Base-by-base conservation (phyloP, 2,888 invertebrate species). In the Pachymerium ferrugineum region DNA sequence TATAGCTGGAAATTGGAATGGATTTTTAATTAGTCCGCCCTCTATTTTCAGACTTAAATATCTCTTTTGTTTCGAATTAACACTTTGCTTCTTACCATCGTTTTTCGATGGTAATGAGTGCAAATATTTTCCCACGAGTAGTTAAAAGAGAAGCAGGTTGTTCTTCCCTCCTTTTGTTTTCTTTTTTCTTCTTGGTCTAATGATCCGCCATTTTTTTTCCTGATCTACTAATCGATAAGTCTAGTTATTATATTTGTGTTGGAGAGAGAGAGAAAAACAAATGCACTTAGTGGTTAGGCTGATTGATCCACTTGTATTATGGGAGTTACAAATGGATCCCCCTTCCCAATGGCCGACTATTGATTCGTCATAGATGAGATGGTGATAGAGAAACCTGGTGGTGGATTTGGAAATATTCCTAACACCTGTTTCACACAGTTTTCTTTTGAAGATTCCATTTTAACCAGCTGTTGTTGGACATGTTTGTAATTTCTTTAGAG, bases 1-100 rank as follows among this genome's bases (percentile, higher is more conserved):
- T 2, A 28, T 8, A 62, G 62, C 25, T 62, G 62, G 62, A 62
- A 62, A 62, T 62, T 62, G 62, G 62, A 62, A 62, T 62, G 62
- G 62, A 62, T 62, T 62, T 62, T 62, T 62, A 62, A 62, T 62
- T 62, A 62, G 28, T 62, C n/a, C n/a, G n/a, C n/a, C n/a, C n/a
- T n/a, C n/a, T n/a, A n/a, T n/a, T n/a, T n/a, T n/a, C n/a, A n/a
- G n/a, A n/a, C n/a, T n/a, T n/a, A n/a, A n/a, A n/a, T n/a, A n/a
- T n/a, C n/a, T n/a, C n/a, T n/a, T n/a, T 62, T 62, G 62, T 62
- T 62, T 14, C 25, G 62, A 28, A 62, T 62, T 62, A 14, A 12
- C 12, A 62, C 25, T 62, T 62, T 28, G 62, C 62, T 3, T n/a
- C n/a, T n/a, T n/a, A n/a, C n/a, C n/a, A n/a, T n/a, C 14, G 6